Conservation (phyloP, 2,113 vertebrate species). For the Quiscalus mexicanus region DNA sequence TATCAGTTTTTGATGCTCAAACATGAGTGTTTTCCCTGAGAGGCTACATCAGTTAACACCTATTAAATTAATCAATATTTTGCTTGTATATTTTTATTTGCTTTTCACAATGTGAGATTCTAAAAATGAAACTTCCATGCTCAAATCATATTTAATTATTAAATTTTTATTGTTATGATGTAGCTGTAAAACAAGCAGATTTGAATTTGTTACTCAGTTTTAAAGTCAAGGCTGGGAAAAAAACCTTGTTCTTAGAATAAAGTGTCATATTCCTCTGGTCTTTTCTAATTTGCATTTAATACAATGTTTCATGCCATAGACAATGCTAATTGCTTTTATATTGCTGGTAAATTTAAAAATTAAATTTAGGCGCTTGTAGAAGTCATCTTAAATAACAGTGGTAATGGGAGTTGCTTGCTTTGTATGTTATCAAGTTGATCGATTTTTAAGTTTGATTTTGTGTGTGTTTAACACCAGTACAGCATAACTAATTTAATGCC, state of each 20-base stretch:
- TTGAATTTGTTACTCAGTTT: slow-evolving; percentile 19
- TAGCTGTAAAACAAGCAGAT: background rate
- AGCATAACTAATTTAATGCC: slow-evolving; percentile 93
- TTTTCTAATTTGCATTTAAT: slow-evolving; percentile 54
- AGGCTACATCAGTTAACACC: background rate
- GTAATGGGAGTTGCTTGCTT: slow-evolving; percentile 72
- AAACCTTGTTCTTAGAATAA: slow-evolving; percentile 8
- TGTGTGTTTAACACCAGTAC: slow-evolving; percentile 78
- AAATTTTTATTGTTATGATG: background rate
- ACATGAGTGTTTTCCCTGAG: background rate
- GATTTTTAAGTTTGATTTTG: slow-evolving; percentile 78
- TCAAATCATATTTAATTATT: background rate
- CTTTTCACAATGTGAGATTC: background rate
- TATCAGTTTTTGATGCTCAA: slow-evolving; percentile 22
- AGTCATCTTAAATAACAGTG: slow-evolving; percentile 40
- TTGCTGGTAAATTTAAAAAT: slow-evolving; percentile 61
- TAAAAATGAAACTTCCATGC: background rate
- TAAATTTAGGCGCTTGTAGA: slow-evolving; percentile 50
- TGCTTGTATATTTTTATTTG: background rate
- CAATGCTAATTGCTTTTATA: slow-evolving; percentile 52
- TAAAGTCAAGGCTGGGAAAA: slow-evolving; percentile 4
- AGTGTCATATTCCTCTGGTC: background rate
- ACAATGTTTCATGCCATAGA: slow-evolving; percentile 22
- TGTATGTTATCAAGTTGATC: slow-evolving; percentile 82
- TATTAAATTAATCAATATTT: slow-evolving; percentile 14